A percentile compares a stretch with the other conserved stretches of the same genome.
phyloP scores from a whole-genome alignment of 2,888 invertebrate species.

The Drosophila koepferae region DNA sequence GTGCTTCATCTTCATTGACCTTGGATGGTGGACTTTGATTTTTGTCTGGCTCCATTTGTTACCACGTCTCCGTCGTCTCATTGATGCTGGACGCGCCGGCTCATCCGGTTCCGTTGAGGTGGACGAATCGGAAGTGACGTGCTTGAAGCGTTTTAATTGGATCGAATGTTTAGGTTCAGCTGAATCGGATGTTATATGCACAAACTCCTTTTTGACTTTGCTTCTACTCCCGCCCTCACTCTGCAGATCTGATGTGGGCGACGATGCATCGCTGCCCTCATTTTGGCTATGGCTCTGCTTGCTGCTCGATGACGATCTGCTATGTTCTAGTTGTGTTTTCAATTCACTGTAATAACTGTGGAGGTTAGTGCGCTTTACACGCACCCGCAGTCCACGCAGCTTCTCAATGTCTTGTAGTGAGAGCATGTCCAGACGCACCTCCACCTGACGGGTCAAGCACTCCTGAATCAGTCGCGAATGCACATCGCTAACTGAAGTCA shows the following conservation, averaged over 20 bases:
- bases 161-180: conserved; percentile 12
- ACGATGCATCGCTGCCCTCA: conserved; percentile 49
- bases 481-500: background rate
- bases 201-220: conserved; percentile 28
- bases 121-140: conserved; percentile 63
- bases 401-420: conserved; percentile 48
- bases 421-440: conserved; percentile 47
- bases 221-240: background rate
- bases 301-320: conserved; percentile 7
- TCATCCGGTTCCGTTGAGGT: conserved; percentile 66
- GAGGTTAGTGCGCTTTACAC: conserved; percentile 62
- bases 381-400: conserved; percentile 61
- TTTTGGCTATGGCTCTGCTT: conserved; percentile 25
- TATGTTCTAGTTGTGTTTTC: background rate
- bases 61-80: conserved; percentile 33
- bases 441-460: conserved; percentile 47
- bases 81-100: background rate
- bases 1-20: conserved; percentile 28
- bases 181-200: conserved; percentile 69
- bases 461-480: conserved; percentile 47
- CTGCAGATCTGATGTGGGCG: conserved; percentile 26
- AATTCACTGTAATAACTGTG: conserved; percentile 35
- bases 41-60: conserved; percentile 2
- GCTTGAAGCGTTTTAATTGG: conserved; percentile 43
- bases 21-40: conserved; percentile 41